A percentile compares a stretch with the other conserved stretches of the same genome.
phyloP scores from a whole-genome alignment of 2,888 invertebrate genomes.

The Campaea margaritaria region DNA sequence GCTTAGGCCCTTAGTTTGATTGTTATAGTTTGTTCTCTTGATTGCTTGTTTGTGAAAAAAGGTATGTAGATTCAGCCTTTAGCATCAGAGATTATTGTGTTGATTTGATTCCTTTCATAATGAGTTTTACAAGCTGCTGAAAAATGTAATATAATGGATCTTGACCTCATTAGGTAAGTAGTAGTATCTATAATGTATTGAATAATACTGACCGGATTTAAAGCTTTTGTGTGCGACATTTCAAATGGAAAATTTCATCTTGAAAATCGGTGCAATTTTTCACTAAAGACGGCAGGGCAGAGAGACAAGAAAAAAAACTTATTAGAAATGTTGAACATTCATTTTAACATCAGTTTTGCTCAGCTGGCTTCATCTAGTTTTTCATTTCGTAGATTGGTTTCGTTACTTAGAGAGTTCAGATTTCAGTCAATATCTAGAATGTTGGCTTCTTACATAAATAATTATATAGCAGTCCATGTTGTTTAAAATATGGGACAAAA shows the following conservation, averaged over 20 bases:
- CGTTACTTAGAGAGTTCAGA: conserved; percentile 16
- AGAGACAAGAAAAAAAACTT: conserved; percentile 24
- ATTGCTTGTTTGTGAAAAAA: no score
- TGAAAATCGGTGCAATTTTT: conserved; percentile 27
- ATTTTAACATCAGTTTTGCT: conserved; percentile 21
- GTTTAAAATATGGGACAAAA: no score
- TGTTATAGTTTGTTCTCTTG: no score
- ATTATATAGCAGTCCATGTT: neutral
- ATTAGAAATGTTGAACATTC: conserved; percentile 22
- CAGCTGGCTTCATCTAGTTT: conserved; percentile 11
- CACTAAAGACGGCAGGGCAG: conserved; percentile 15
- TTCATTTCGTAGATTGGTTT: conserved; percentile 27
- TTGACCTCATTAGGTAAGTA: no score
- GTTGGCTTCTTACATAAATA: neutral
- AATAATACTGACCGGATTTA: neutral
- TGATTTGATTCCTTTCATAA: no score
- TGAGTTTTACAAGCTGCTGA: no score
- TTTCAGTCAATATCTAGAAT: conserved; percentile 5
- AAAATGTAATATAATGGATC: no score
- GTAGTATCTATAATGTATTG: no score
- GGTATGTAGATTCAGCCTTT: no score
- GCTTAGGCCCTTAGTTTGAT: no score
- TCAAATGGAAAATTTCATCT: conserved; percentile 20
- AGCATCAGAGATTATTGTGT: no score
- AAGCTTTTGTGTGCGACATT: conserved; percentile 1